Conservation (phyloP, 2,888 invertebrate genomes). For the Sinohyriopsis cumingii region DNA sequence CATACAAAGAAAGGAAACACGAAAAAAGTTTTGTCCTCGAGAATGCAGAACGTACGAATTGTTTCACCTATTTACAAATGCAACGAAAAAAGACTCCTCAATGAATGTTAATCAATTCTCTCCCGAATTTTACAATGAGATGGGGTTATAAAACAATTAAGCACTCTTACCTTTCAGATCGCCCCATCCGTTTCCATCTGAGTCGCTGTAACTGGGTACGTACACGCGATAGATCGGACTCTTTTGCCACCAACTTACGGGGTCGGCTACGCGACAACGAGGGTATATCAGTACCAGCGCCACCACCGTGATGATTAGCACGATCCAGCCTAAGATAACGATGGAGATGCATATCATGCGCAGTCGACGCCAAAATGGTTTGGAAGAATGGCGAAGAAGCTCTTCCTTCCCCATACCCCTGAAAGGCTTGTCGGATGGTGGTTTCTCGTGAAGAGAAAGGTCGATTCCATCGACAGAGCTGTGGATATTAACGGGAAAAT, state of each 20-base stretch:
- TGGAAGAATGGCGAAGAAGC: slow-evolving; percentile 59
- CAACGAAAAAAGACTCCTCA: too few relatives aligned
- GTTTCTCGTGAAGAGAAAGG: slow-evolving; percentile 2
- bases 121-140: too few relatives aligned
- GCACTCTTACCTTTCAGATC: slow-evolving; percentile 61
- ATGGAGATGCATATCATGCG: slow-evolving; percentile 58
- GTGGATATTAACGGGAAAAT: too few relatives aligned
- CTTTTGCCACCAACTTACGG: slow-evolving; percentile 64
- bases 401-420: slow-evolving; percentile 70
- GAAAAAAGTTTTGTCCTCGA: too few relatives aligned
- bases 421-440: slow-evolving; percentile 35
- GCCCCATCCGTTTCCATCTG: slow-evolving; percentile 65
- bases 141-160: too few relatives aligned
- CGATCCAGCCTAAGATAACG: slow-evolving; percentile 62
- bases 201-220: slow-evolving; percentile 66
- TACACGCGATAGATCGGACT: slow-evolving; percentile 61
- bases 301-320: slow-evolving; percentile 64
- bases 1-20: too few relatives aligned
- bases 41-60: too few relatives aligned
- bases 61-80: too few relatives aligned
- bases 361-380: slow-evolving; percentile 65
- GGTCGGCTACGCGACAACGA: slow-evolving; percentile 42
- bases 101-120: too few relatives aligned
- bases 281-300: slow-evolving; percentile 65
- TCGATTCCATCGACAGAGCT: slow-evolving; percentile 23